phyloP scores from a whole-genome alignment of 2,888 invertebrate genomes.

The Agapostemon virescens region DNA sequence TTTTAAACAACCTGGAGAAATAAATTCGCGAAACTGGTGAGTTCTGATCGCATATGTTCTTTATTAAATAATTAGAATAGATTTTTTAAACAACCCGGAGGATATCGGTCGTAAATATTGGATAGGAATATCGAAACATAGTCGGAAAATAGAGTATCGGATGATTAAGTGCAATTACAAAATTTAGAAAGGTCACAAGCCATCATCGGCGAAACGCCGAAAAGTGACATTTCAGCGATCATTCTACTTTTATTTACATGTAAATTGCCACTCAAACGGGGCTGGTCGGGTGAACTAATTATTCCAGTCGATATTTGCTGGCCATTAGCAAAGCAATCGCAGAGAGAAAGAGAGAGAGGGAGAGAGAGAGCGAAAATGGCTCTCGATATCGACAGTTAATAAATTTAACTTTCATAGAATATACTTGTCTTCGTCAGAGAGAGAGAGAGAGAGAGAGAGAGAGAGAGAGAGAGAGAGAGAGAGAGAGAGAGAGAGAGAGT shows the following conservation, averaged over 20 bases:
- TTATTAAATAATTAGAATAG: no score
- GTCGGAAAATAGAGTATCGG: background rate
- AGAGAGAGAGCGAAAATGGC: no score
- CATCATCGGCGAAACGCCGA: background rate
- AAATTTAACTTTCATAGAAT: constrained; percentile 45
- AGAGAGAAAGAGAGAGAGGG: background rate
- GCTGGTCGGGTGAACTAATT: constrained; percentile 30
- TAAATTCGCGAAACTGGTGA: no score
- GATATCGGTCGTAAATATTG: no score
- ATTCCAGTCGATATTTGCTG: constrained; percentile 40
- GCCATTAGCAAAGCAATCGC: constrained; percentile 31
- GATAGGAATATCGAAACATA: no score
- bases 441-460: no score
- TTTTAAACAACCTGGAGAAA: no score
- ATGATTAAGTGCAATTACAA: background rate
- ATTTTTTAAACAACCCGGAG: no score
- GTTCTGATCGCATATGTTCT: no score
- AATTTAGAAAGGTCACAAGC: background rate
- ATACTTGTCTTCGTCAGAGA: constrained; percentile 36
- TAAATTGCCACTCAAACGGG: constrained; percentile 28
- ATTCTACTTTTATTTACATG: background rate
- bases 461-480: background rate
- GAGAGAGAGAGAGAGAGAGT: background rate
- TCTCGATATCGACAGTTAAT: constrained; percentile 25
- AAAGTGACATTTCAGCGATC: background rate